phyloP scores from a whole-genome alignment of 2,797 vertebrate genomes.

The Rhinella marina region DNA sequence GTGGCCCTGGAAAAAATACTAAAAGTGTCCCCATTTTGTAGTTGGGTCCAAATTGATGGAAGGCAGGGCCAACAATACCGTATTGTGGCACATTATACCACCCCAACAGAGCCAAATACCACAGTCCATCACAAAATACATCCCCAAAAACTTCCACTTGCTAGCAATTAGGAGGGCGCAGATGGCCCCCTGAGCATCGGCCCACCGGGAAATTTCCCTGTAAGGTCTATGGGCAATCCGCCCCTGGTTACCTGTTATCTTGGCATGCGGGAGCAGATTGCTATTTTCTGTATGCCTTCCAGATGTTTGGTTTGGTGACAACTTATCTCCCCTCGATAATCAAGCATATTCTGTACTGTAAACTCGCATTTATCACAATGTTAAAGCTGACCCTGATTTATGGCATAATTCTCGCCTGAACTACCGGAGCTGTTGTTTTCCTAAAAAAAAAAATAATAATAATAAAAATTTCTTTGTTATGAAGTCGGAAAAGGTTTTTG shows the following conservation, averaged over 20 bases:
- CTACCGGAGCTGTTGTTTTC: constrained; percentile 39
- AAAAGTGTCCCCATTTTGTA: too few species aligned
- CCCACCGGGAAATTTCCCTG: too few species aligned
- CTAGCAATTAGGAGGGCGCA: too few species aligned
- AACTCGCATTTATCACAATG: constrained; percentile 26
- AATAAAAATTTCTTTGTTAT: neutral
- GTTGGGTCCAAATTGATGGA: too few species aligned
- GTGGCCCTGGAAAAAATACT: too few species aligned
- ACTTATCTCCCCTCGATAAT: constrained; percentile 23
- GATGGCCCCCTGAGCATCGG: too few species aligned
- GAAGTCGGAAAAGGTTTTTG: constrained; percentile 26
- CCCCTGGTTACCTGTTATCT: constrained; percentile 33
- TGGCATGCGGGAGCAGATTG: constrained; percentile 9
- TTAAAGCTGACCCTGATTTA: constrained; percentile 28
- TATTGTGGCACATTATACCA: too few species aligned
- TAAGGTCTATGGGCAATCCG: too few species aligned
- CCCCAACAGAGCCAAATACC: too few species aligned
- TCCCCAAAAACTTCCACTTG: too few species aligned
- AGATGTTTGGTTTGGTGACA: constrained; percentile 40
- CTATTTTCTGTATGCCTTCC: neutral
- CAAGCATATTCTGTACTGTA: constrained; percentile 9
- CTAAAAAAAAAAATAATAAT: neutral
- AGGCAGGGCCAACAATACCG: too few species aligned
- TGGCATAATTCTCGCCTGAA: constrained; percentile 21
- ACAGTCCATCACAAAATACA: too few species aligned